Evolutionary conservation across 53 echinoderm and acorn worm genomes (phyloP), one percentile per base, ranked within the genome.

Genomic region (Stichopus horrens): DNA sequence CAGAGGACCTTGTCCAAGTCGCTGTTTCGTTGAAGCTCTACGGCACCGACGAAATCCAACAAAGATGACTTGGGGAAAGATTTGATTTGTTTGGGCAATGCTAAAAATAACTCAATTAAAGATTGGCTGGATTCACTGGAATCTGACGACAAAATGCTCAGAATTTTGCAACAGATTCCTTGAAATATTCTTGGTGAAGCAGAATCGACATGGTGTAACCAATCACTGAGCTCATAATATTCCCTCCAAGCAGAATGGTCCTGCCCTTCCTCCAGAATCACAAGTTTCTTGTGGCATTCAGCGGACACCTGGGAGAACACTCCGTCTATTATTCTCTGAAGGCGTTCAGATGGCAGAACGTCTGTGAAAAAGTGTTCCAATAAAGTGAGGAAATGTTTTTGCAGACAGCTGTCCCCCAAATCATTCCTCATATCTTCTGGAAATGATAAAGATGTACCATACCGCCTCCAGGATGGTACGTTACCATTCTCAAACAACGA

Each of bases 351-450:
- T 57, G 81, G 20, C n/a, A 81, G 16, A 7, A 21, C n/a, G 6
- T 6, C 22, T 56, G 81, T 9, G 65, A 85, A 63, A 65, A 85
- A 85, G n/a, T 85, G 63, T 10, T 85, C 85, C 63, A 85, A 18
- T 6, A 85, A 52, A 11, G 51, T 52, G 7, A 85, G 65, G 52
- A 85, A 85, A 51, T 85, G 85, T 66, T 85, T 85, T 6, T 85
- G 63, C 5, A 85, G 85, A 37, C 63, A 85, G 5, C n/a, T 85
- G 13, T 52, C 37, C 5, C 66, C 85, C 21, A 66, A 18, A 52
- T 58, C 68, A 6, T 18, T 85, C 52, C 23, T 52, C 85, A 85
- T 57, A 8, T 85, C 68, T 52, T 51, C 68, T 13, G 85, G 52
- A 16, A 85, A 67, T 9, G 85, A 23, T 8, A 85, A 22, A 7